A percentile compares a stretch with the other conserved stretches of the same genome.
phyloP scores from a whole-genome alignment of 2,113 vertebrate species.

The Campylomormyrus tamandua region DNA sequence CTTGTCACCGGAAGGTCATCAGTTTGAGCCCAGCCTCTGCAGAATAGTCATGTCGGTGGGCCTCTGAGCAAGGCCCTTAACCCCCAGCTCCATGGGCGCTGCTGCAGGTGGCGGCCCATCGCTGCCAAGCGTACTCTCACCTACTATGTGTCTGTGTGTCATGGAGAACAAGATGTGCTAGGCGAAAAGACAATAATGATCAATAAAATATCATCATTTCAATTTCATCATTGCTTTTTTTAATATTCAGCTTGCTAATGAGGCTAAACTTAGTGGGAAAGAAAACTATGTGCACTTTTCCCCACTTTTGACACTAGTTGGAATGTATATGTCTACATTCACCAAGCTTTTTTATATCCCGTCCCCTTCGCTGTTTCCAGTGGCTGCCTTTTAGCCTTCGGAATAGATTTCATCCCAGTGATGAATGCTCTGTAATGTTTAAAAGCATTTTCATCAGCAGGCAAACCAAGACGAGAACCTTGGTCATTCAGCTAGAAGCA shows the following conservation, averaged over 20 bases:
- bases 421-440: conserved; percentile 5
- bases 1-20: neutral
- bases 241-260: neutral
- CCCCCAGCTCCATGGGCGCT: neutral
- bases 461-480: neutral
- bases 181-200: neutral
- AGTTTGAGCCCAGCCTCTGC: neutral
- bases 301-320: no score
- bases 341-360: neutral
- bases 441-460: conserved; percentile 8
- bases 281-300: neutral
- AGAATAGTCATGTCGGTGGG: neutral
- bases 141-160: neutral
- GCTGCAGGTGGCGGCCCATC: neutral
- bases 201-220: neutral
- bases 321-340: neutral
- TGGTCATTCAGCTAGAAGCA: neutral
- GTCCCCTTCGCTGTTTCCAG: neutral
- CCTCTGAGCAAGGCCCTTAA: neutral
- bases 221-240: neutral
- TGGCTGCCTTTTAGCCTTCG: neutral
- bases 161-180: neutral
- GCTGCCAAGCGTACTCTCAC: neutral
- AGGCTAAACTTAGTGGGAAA: neutral
- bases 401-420: neutral